Base-by-base conservation (phyloP, 2,113 vertebrate species). In the Melierax canorus region DNA sequence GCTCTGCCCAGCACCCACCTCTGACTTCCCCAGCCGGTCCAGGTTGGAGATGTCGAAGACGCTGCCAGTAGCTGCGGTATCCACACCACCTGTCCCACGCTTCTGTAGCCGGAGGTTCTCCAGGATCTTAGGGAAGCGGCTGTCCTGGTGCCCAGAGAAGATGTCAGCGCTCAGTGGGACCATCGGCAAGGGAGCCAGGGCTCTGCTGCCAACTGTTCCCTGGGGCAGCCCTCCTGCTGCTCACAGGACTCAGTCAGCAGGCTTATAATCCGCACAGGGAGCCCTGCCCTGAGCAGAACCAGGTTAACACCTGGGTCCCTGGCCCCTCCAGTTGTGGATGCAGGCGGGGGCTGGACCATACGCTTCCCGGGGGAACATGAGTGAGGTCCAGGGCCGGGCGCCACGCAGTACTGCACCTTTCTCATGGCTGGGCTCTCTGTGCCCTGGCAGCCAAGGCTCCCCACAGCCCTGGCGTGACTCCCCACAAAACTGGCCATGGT, bases 21-120 rank as follows among this genome's bases (percentile, higher is more conserved):
- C 99, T 32, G 99, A 99, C 68, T 98, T 99, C 60, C 99, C 99
- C 94, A 99, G 98, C 20, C 99, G 99, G 95, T 99, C 99, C 97
- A 99, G 97, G 97, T 99, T 99, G 96, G 99, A 99, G 97, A 99
- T 99, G 97, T 99, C 99, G 9, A 99, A 99, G 62, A 96, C 7
- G 7, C 97, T 95, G 4, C 99, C 99, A 29, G 98, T 98, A 16
- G 99, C 99, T 0, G 99, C 99, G 0, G 99, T 99, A 98, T 99
- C 99, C 88, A 99, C 99, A 3, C 99, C 99, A 0, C 99, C 99
- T 0, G 99, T 99, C 8, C 99, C 99, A 78, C 99, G 98, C 92
- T 99, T 99, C 97, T 99, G 99, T 81, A 99, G 98, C 72, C 99
- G 98, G 83, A 99, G 98, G 97, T 99, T 99, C 88, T 99, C 99